Evolutionary conservation across 37 sponge, comb jelly and placozoan genomes (phyloP).

Genomic region (Ianthella basta): DNA sequence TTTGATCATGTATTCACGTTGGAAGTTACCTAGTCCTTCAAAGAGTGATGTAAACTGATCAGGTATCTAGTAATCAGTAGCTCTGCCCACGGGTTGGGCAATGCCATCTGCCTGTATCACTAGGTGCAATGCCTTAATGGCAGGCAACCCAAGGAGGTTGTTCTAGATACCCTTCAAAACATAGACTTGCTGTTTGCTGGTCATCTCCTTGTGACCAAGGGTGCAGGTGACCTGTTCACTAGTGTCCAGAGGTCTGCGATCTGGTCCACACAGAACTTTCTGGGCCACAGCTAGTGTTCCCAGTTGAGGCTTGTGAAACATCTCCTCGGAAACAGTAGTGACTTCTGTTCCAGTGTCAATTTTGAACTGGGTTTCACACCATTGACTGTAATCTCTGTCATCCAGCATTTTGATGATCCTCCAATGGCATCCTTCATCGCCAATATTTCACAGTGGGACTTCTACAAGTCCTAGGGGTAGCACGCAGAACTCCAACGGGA

Average conservation of each 20-base stretch:
- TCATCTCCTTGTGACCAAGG: constrained; percentile 11
- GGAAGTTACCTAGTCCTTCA: neutral
- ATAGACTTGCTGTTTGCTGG: constrained; percentile 4
- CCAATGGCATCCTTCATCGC: constrained; percentile 24
- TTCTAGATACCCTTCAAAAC: constrained; percentile 20
- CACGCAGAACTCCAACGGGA: too few relatives aligned
- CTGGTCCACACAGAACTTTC: constrained; percentile 14
- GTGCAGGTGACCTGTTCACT: constrained; percentile 19
- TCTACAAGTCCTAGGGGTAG: too few relatives aligned
- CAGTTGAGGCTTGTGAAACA: neutral
- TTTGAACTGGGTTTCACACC: constrained; percentile 8
- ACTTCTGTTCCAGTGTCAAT: constrained; percentile 49
- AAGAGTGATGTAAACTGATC: neutral
- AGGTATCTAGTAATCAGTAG: neutral
- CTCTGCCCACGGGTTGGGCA: neutral
- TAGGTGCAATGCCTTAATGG: constrained; percentile 22
- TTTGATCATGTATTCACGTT: neutral
- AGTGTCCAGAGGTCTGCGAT: neutral
- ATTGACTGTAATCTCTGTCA: neutral
- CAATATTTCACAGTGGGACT: too few relatives aligned
- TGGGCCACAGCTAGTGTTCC: neutral
- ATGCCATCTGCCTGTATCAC: neutral
- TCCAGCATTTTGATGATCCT: constrained; percentile 8
- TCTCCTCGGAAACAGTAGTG: constrained; percentile 11
- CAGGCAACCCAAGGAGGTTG: constrained; percentile 39